Percentiles rank a stretch among this genome's conserved stretches.
phyloP scores from a whole-genome alignment of 2,113 vertebrate genomes.

The Tetrao urogallus region DNA sequence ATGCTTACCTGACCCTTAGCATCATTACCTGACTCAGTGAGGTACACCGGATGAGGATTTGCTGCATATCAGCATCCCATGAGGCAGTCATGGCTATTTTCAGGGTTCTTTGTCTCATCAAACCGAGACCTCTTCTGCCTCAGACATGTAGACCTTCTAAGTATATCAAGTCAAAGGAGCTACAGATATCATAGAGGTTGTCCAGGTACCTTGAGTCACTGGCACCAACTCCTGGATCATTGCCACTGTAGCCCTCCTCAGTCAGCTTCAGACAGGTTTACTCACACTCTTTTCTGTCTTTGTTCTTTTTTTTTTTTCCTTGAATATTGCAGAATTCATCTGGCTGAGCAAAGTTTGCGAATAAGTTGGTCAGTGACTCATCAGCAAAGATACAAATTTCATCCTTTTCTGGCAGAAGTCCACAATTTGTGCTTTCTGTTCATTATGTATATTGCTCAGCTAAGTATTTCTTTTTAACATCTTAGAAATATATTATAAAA shows the following conservation, averaged over 20 bases:
- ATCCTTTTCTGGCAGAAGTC: too few relatives aligned
- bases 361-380: too few relatives aligned
- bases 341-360: too few relatives aligned
- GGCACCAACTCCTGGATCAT: background rate
- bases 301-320: background rate
- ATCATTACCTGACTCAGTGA: too few relatives aligned
- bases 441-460: too few relatives aligned
- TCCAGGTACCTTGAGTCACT: background rate
- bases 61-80: background rate
- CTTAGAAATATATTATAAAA: too few relatives aligned
- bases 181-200: rapidly evolving
- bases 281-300: background rate
- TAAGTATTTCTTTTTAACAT: too few relatives aligned
- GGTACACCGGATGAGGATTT: background rate
- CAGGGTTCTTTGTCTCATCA: background rate
- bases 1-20: too few relatives aligned
- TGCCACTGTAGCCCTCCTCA: background rate
- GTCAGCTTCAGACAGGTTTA: background rate
- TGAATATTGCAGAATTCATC: too few relatives aligned
- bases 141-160: background rate
- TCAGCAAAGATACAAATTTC: too few relatives aligned
- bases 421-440: too few relatives aligned
- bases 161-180: background rate
- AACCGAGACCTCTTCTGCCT: background rate
- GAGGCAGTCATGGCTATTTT: background rate